Conservation (phyloP, 2,797 vertebrate genomes). For the Petrocephalus sullivani region DNA sequence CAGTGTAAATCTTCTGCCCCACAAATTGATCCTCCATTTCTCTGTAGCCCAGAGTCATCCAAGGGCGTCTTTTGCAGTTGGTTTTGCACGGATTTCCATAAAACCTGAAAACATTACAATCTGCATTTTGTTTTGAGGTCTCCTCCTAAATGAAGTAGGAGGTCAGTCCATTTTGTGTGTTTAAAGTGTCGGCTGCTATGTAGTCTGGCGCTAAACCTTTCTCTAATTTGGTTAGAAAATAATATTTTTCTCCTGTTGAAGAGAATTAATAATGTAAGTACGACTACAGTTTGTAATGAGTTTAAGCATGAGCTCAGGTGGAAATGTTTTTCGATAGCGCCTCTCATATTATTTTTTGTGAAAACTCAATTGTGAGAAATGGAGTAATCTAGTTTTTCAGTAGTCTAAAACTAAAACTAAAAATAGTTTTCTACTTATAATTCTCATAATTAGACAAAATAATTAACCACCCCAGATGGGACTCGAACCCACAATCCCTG, state of each 20-base stretch:
- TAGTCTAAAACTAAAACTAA: background rate
- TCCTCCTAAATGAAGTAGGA: background rate
- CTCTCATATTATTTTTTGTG: background rate
- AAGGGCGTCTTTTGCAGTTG: no score
- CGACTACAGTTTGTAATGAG: background rate
- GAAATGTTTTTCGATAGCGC: background rate
- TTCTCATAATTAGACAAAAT: background rate
- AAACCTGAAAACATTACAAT: background rate
- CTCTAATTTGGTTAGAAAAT: background rate
- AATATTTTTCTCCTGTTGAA: background rate
- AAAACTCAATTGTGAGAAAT: background rate
- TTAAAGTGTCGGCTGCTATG: background rate
- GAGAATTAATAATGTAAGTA: background rate
- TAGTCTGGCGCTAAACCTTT: background rate
- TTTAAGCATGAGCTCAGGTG: background rate
- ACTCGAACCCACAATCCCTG: constrained; percentile 63
- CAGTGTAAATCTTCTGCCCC: no score
- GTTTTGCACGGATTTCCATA: no score
- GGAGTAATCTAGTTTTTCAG: background rate
- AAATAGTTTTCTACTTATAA: no score
- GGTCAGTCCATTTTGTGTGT: background rate
- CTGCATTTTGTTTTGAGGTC: background rate
- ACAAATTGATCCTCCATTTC: no score
- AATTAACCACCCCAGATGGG: constrained; percentile 40
- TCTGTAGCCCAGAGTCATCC: no score